A percentile compares a stretch with the other conserved stretches of the same genome.
These are phyloP conservation scores for Electrophaes corylata DNA, from an alignment of 2,888 invertebrate genomes.

Conservation along the genomic window DNA sequence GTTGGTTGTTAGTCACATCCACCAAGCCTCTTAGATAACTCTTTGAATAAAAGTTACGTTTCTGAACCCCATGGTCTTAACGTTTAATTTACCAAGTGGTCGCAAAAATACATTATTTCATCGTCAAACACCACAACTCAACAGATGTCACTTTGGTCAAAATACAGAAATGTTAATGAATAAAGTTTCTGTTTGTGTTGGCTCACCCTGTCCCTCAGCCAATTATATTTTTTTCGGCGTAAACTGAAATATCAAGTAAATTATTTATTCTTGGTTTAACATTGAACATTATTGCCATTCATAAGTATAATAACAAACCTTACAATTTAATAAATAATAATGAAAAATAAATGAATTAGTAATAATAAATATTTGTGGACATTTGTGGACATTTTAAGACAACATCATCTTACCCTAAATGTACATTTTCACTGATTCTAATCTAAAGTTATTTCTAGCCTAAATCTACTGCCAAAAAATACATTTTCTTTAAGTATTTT, in stretches of 20 bases:
- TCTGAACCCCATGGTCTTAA: no score
- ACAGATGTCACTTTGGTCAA: constrained; percentile 5
- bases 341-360: no score
- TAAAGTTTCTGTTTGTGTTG: constrained; percentile 17
- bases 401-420: no score
- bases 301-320: no score
- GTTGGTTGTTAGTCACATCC: no score
- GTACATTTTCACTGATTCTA: neutral
- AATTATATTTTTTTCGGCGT: constrained; percentile 10
- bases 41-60: no score
- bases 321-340: no score
- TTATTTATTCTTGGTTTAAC: neutral
- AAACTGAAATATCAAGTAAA: neutral
- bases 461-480: neutral
- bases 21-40: no score
- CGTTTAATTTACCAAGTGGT: no score
- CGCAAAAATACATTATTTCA: neutral
- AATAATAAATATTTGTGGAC: no score
- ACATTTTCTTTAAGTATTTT: neutral
- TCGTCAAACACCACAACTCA: neutral
- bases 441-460: neutral
- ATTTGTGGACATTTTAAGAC: no score
- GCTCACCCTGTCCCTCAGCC: constrained; percentile 15
- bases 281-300: neutral
- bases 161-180: constrained; percentile 21